Conservation (phyloP, 2,797 vertebrate species). For the Apogon talboti region DNA sequence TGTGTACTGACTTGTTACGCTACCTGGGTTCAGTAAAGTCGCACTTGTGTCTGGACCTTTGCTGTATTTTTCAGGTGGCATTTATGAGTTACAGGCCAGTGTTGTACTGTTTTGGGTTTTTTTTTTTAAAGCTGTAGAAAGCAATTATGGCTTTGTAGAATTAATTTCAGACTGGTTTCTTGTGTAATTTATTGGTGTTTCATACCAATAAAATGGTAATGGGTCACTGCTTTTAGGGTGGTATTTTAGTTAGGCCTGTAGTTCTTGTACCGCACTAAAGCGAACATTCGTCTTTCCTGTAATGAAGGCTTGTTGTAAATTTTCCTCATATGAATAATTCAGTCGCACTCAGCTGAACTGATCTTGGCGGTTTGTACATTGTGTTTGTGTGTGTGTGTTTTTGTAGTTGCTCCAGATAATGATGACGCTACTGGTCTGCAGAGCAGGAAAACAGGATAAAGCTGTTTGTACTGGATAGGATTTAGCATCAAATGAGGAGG, state of each 20-base stretch:
- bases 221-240: conserved; percentile 45
- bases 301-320: conserved; percentile 61
- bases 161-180: conserved; percentile 48
- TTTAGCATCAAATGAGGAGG: conserved; percentile 71
- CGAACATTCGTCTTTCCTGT: conserved; percentile 50
- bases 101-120: conserved; percentile 1
- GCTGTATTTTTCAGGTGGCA: conserved; percentile 4
- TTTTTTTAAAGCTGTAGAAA: conserved; percentile 24
- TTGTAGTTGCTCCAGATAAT: conserved; percentile 58
- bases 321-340: conserved; percentile 69
- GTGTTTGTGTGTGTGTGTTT: conserved; percentile 33
- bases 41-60: conserved; percentile 11
- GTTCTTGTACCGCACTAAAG: conserved; percentile 39
- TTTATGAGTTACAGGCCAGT: conserved; percentile 26
- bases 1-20: not conserved
- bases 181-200: conserved; percentile 42
- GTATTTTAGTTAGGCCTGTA: conserved; percentile 38
- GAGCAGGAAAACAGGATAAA: conserved; percentile 63
- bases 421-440: conserved; percentile 56
- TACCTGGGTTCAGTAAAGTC: conserved; percentile 6
- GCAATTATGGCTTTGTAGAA: conserved; percentile 28
- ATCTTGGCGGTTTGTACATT: conserved; percentile 57
- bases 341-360: conserved; percentile 65
- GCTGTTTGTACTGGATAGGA: conserved; percentile 73
- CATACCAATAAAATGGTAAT: conserved; percentile 54